These are phyloP conservation scores for Vanessa atalanta DNA, from an alignment of 1,140 invertebrate genomes.

Conservation along the genomic window DNA sequence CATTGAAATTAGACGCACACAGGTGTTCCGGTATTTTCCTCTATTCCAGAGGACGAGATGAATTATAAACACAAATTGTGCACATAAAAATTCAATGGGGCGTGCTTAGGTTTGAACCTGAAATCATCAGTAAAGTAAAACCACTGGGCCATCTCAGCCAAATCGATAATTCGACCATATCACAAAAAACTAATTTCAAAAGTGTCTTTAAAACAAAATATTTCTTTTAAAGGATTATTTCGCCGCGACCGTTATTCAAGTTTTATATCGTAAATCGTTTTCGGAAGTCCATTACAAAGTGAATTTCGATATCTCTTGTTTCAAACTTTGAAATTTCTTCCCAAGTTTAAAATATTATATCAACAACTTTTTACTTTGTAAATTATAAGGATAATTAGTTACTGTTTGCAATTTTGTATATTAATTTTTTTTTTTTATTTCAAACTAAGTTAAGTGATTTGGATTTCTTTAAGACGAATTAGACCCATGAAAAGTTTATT, in stretches of 20 bases:
- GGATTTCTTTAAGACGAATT: no score
- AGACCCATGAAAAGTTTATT: no score
- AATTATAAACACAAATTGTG: no score
- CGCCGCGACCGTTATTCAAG: not conserved
- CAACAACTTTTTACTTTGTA: not conserved
- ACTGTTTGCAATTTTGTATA: not conserved
- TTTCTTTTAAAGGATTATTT: not conserved
- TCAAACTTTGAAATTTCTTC: not conserved
- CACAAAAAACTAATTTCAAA: not conserved
- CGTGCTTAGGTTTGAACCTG: no score
- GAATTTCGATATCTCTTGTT: slow-evolving; percentile 3
- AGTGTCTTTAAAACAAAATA: not conserved
- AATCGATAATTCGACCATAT: not conserved
- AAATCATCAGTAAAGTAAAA: no score
- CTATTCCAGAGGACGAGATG: no score
- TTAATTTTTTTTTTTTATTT: not conserved
- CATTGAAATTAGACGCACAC: no score
- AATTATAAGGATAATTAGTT: not conserved
- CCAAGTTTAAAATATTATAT: not conserved
- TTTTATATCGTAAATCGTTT: not conserved
- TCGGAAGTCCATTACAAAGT: slow-evolving; percentile 9
- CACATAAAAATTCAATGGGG: no score
- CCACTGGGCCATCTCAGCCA: no score
- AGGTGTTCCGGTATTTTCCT: no score
- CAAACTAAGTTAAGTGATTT: not conserved